A percentile compares a stretch with the other conserved stretches of the same genome.
phyloP scores from a whole-genome alignment of 92 coral and sea anemone species.

The Epizoanthus ramosus region DNA sequence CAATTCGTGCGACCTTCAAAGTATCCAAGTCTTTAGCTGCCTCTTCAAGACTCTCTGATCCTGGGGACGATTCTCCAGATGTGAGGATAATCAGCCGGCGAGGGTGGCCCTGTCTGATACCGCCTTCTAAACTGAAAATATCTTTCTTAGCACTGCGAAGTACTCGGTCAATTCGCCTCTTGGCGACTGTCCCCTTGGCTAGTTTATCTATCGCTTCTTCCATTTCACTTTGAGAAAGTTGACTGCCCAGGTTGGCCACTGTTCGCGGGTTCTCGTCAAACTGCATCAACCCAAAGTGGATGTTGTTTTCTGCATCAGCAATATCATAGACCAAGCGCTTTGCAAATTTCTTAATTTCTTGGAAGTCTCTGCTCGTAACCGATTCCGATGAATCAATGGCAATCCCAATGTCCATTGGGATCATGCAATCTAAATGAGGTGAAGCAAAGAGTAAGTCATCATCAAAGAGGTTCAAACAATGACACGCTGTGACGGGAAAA shows the following conservation, averaged over 20 bases:
- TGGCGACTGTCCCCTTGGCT: slow-evolving; percentile 26
- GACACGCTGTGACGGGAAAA: too few relatives aligned
- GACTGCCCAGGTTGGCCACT: slow-evolving; percentile 56
- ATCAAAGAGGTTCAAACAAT: too few relatives aligned
- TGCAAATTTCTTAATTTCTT: slow-evolving; percentile 59
- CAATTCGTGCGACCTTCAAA: slow-evolving; percentile 61
- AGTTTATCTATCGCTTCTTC: slow-evolving; percentile 54
- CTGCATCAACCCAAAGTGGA: slow-evolving; percentile 69
- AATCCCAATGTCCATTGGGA: slow-evolving; percentile 80
- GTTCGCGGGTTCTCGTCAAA: slow-evolving; percentile 62
- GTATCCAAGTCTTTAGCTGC: slow-evolving; percentile 60
- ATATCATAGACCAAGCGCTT: slow-evolving; percentile 57
- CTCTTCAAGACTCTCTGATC: slow-evolving; percentile 44
- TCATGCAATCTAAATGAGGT: slow-evolving; percentile 55
- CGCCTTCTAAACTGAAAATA: slow-evolving; percentile 61
- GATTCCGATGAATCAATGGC: slow-evolving; percentile 65
- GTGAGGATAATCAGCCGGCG: slow-evolving; percentile 60
- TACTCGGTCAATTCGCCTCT: slow-evolving; percentile 54
- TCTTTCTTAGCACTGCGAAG: slow-evolving; percentile 58
- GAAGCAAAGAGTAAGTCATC: too few relatives aligned
- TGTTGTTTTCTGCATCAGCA: slow-evolving; percentile 72
- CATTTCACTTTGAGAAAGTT: slow-evolving; percentile 51
- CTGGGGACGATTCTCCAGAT: slow-evolving; percentile 63
- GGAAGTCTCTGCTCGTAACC: slow-evolving; percentile 56
- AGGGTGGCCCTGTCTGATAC: slow-evolving; percentile 65